Conservation (phyloP, 2,888 invertebrate genomes). For the Erebia ligea region DNA sequence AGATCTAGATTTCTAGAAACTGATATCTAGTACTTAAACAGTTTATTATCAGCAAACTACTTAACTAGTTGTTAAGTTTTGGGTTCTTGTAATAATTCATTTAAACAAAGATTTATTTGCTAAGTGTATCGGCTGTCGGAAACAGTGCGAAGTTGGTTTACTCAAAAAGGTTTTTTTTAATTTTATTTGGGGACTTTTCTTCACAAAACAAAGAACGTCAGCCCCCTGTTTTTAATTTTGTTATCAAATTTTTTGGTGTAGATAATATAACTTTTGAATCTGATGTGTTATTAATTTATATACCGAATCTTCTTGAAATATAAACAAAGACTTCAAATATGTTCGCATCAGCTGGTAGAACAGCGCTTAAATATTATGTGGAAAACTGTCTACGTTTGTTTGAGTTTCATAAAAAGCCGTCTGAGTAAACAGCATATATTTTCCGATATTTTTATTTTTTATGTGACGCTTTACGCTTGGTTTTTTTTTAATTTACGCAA, state of each 20-base stretch:
- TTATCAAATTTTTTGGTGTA: background rate
- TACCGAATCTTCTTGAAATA: background rate
- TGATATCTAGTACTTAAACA: background rate
- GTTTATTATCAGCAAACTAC: background rate
- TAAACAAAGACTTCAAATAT: background rate
- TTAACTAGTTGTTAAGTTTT: background rate
- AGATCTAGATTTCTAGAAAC: background rate
- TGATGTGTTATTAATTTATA: background rate
- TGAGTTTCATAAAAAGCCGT: background rate
- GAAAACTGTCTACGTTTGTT: background rate
- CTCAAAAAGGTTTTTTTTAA: too few species aligned
- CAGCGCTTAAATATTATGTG: background rate
- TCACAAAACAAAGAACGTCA: too few species aligned
- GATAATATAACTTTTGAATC: too few species aligned
- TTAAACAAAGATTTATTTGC: background rate
- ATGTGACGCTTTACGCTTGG: background rate
- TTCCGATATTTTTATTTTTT: too few species aligned
- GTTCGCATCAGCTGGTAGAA: background rate
- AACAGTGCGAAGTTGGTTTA: background rate
- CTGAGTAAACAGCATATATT: too few species aligned
- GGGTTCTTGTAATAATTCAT: too few species aligned
- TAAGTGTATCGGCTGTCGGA: background rate
- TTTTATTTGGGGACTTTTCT: too few species aligned
- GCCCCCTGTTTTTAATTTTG: too few species aligned
- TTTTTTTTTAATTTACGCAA: background rate